Conservation (phyloP, 1,140 invertebrate species). For the Drosophila grimshawi region DNA sequence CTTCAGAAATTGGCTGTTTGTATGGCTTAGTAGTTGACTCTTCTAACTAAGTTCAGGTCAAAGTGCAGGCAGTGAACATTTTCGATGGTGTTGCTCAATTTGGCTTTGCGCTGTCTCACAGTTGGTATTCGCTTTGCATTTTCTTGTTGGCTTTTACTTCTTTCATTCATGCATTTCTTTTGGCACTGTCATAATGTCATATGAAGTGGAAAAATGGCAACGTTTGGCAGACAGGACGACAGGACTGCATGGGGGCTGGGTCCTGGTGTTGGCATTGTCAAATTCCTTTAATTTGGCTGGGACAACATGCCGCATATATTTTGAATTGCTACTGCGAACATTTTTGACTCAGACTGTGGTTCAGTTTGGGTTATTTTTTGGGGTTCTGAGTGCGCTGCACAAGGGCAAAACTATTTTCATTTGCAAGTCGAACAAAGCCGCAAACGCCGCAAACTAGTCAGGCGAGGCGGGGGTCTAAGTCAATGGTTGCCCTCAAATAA, state of each 20-base stretch:
- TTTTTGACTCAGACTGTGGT: constrained; percentile 52
- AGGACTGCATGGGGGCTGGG: background rate
- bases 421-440: constrained; percentile 74
- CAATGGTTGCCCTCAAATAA: constrained; percentile 47
- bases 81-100: constrained; percentile 35
- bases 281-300: constrained; percentile 53
- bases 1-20: constrained; percentile 30
- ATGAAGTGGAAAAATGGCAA: constrained; percentile 60
- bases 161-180: constrained; percentile 23
- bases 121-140: constrained; percentile 10
- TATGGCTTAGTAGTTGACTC: background rate
- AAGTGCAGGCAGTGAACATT: constrained; percentile 4
- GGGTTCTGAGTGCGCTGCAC: constrained; percentile 17
- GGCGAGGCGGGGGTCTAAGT: constrained; percentile 8
- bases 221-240: constrained; percentile 29
- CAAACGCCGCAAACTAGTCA: constrained; percentile 47
- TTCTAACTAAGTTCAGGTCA: background rate
- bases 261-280: constrained; percentile 3
- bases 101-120: constrained; percentile 21
- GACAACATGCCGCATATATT: constrained; percentile 42
- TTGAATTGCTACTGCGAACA: constrained; percentile 41
- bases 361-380: constrained; percentile 31
- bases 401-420: constrained; percentile 75
- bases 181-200: constrained; percentile 38
- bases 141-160: constrained; percentile 17